Conservation (phyloP, 1,140 invertebrate genomes). For the Camponotus floridanus region DNA sequence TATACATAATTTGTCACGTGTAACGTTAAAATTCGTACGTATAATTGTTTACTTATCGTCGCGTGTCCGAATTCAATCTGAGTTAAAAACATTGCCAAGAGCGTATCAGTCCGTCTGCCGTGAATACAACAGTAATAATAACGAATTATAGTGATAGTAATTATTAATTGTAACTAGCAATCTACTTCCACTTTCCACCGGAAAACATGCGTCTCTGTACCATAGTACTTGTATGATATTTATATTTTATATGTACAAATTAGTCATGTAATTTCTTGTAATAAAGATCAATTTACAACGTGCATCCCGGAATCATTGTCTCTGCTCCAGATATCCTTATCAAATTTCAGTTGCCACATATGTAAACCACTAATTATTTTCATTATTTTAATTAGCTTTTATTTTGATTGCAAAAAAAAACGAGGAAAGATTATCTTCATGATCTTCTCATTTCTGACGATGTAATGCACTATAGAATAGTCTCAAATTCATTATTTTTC, state of each 20-base stretch:
- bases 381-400: background rate
- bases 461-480: background rate
- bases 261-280: constrained; percentile 86
- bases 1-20: constrained; percentile 4
- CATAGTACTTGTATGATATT: constrained; percentile 86
- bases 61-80: constrained; percentile 47
- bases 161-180: constrained; percentile 69
- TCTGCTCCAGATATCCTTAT: background rate
- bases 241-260: constrained; percentile 87
- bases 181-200: constrained; percentile 71
- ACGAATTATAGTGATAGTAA: constrained; percentile 67
- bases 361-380: background rate
- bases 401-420: background rate
- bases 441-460: background rate
- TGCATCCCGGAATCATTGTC: constrained; percentile 21
- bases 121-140: constrained; percentile 70
- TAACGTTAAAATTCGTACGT: constrained; percentile 27
- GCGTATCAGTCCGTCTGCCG: constrained; percentile 78
- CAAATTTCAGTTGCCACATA: background rate
- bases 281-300: constrained; percentile 86
- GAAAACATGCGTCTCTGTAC: constrained; percentile 81
- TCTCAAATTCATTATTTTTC: constrained; percentile 18
- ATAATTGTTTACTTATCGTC: constrained; percentile 40
- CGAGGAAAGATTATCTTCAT: background rate
- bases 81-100: constrained; percentile 68